Evolutionary conservation across 1,140 invertebrate genomes (phyloP), one percentile per base, ranked within the genome.

Genomic region (Bombus confusus): DNA sequence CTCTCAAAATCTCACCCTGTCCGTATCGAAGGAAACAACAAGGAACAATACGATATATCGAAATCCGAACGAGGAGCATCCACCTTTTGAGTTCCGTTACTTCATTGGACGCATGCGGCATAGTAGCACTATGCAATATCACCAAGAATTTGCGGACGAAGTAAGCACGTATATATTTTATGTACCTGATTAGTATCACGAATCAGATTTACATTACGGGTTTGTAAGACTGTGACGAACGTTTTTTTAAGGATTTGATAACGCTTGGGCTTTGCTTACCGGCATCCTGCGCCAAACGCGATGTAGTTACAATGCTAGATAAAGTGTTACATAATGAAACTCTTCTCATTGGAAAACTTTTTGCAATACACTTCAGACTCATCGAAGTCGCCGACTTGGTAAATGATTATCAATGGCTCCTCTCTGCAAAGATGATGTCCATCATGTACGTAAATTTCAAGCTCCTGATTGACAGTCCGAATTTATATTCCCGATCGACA

Each of bases 211-310:
- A 5, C 1, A 47, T 0, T 47, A 0, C 4, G 0, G 15, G 0
- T 0, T 47, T 18, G 28, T 64, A 15, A 4, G 1, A n/a, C 2
- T 28, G 12, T 15, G 1, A 34, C 31, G 18, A 15, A 2, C 15
- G 13, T 0, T 4, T 86, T 34, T 91, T 88, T 41, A 1, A 95
- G 95, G 87, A 95, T 75, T 28, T 93, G 3, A 83, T 95, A 15
- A 91, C 88, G 0, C 79, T 95, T 0, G 95, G 95, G n/a, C 87
- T 95, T 25, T 95, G 95, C 79, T 82, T 95, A 37, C 95, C 95
- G 0, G 87, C 86, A 0, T 92, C 93, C 0, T 95, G 95, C 69
- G 86, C 89, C 1, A 86, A 69, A 0, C 47, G 41, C 2, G 91
- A 95, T n/a, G 37, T 95, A 12, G 52, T 71, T 1, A 9, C 83